phyloP scores from a whole-genome alignment of 2,113 vertebrate species.

The Myodes glareolus region DNA sequence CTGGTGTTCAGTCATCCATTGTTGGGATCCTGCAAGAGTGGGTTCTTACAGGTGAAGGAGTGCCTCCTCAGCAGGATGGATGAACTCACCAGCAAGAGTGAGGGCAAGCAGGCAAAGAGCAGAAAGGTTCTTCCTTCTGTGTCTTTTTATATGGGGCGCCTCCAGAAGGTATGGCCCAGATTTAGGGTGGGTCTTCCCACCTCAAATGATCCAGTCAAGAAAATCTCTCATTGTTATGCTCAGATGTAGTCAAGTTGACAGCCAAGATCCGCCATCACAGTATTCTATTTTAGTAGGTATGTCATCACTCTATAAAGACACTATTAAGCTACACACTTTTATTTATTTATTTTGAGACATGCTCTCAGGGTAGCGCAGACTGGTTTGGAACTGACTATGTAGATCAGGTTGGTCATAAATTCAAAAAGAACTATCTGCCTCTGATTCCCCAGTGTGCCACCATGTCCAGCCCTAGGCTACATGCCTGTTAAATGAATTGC shows the following conservation, averaged over 20 bases:
- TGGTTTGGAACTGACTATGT: neutral
- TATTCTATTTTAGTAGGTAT: neutral
- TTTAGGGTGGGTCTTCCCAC: neutral
- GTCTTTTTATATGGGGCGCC: no score
- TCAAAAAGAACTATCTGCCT: neutral
- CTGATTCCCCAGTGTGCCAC: neutral
- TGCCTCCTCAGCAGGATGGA: neutral
- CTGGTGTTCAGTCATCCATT: neutral
- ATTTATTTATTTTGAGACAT: neutral
- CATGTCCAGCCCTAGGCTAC: neutral
- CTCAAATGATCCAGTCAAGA: neutral
- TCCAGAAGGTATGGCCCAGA: neutral
- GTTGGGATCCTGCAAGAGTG: neutral
- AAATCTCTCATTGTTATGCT: neutral
- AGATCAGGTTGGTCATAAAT: neutral
- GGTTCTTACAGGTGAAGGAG: neutral
- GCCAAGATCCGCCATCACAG: neutral
- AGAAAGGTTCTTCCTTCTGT: neutral
- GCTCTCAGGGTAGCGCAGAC: neutral
- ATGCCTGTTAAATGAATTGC: neutral
- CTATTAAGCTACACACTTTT: slow-evolving; percentile 17
- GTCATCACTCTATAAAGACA: neutral
- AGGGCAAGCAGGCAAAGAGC: neutral
- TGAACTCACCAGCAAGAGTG: neutral
- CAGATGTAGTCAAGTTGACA: neutral